A percentile compares a stretch with the other conserved stretches of the same genome.
phyloP scores from a whole-genome alignment of 2,113 vertebrate genomes.

The Thalassoma bifasciatum region DNA sequence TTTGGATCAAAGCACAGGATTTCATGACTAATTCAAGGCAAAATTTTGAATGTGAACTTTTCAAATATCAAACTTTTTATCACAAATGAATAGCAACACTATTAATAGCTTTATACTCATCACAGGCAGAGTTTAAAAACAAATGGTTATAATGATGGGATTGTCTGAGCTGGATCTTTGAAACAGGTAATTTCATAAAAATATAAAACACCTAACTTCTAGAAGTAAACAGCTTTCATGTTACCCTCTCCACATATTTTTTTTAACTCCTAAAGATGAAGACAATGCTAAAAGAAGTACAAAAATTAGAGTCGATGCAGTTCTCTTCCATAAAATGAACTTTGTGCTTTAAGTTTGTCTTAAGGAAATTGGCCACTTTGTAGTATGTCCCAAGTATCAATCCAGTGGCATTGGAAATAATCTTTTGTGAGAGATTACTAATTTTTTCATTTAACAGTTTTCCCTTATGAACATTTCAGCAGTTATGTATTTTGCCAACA shows the following conservation, averaged over 20 bases:
- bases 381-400: not conserved
- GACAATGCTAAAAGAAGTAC: no score
- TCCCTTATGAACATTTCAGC: no score
- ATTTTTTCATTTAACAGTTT: not conserved
- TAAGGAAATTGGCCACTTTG: not conserved
- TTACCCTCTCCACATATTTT: not conserved
- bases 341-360: no score
- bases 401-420: not conserved
- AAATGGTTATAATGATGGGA: not conserved
- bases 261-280: no score
- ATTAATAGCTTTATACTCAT: not conserved
- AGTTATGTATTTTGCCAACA: no score
- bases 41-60: no score
- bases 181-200: not conserved
- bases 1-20: no score
- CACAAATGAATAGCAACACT: no score
- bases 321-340: not conserved
- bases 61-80: no score
- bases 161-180: not conserved
- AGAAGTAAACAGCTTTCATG: not conserved
- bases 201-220: not conserved
- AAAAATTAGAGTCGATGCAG: no score
- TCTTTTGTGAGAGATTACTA: not conserved
- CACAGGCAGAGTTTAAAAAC: not conserved
- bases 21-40: no score